phyloP scores from a whole-genome alignment of 2,113 vertebrate genomes.

The Hemiprocne comata region DNA sequence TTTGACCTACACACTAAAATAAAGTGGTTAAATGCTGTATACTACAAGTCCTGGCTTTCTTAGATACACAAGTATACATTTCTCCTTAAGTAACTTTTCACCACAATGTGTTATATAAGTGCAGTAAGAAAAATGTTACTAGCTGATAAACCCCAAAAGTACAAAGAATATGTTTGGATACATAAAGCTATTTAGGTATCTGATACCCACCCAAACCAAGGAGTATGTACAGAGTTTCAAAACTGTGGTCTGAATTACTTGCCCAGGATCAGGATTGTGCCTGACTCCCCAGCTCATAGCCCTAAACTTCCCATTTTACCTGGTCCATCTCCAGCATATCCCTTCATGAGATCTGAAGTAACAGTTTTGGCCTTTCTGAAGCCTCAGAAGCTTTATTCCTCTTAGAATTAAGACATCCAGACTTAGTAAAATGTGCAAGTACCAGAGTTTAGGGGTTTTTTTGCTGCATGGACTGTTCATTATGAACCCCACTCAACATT shows the following conservation, averaged over 20 bases:
- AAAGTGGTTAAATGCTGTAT: background rate
- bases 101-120: background rate
- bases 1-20: background rate
- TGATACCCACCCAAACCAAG: background rate
- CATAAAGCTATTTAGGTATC: background rate
- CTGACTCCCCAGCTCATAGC: background rate
- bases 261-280: background rate
- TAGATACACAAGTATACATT: background rate
- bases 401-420: background rate
- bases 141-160: background rate
- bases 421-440: background rate
- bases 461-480: background rate
- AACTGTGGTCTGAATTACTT: accelerated
- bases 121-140: background rate
- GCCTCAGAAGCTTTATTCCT: background rate
- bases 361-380: background rate
- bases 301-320: background rate
- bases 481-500: background rate
- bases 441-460: background rate
- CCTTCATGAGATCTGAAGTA: background rate
- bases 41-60: background rate
- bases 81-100: background rate
- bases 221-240: background rate
- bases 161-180: background rate
- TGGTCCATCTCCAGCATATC: background rate